Evolutionary conservation across 2,888 invertebrate species (phyloP).

Genomic region (Isoperla grammatica): DNA sequence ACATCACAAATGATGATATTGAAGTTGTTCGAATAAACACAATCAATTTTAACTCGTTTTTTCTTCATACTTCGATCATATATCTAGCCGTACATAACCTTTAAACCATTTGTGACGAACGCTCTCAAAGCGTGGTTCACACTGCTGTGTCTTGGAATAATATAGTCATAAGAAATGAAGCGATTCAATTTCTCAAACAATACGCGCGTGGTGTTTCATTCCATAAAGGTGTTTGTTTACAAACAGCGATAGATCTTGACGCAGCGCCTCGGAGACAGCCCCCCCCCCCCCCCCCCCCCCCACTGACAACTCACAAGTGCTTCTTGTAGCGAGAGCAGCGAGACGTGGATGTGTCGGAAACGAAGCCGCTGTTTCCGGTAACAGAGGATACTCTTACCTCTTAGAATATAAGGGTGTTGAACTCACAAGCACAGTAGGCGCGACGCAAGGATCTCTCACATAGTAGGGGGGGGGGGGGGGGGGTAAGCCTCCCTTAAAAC

Average conservation of each 20-base stretch:
- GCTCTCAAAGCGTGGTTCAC: no score
- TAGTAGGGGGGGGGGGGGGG: background rate
- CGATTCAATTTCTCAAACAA: no score
- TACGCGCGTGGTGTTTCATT: no score
- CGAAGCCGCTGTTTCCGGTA: conserved; percentile 2
- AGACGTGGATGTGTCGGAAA: background rate
- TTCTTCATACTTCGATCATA: no score
- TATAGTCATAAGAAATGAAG: no score
- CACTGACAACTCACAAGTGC: background rate
- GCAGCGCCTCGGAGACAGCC: background rate
- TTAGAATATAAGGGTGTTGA: background rate
- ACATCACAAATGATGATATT: no score
- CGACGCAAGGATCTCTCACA: background rate
- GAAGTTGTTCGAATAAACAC: no score
- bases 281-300: background rate
- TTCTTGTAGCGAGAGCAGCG: background rate
- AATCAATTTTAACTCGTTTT: no score
- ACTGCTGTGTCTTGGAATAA: no score
- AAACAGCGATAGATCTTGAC: background rate
- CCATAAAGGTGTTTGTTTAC: background rate
- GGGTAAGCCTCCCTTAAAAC: no score
- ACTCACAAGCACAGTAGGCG: background rate
- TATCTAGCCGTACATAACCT: no score
- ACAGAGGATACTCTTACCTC: background rate
- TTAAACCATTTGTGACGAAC: no score